These are phyloP conservation scores for Tenthredo mesomela DNA, from an alignment of 2,888 invertebrate genomes.

Conservation along the genomic window DNA sequence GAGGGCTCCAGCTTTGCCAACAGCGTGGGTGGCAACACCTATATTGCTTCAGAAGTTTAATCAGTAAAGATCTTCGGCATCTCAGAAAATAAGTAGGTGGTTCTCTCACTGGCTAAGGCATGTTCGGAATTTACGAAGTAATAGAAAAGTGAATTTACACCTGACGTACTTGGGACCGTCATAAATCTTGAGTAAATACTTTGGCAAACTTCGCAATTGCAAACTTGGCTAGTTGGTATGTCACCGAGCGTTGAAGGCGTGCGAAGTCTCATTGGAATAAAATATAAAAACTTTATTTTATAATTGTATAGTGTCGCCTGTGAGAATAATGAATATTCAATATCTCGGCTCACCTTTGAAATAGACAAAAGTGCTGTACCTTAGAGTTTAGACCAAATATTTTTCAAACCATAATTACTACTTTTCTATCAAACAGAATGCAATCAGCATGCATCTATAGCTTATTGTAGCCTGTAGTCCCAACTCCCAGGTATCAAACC, in stretches of 20 bases:
- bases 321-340: neutral
- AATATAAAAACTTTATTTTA: neutral
- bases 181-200: slow-evolving; percentile 29
- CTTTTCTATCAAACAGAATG: neutral
- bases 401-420: neutral
- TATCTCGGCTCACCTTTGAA: neutral
- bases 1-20: neutral
- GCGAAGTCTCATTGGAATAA: neutral
- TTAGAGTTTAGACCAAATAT: neutral
- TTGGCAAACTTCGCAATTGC: slow-evolving; percentile 4
- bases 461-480: neutral
- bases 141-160: slow-evolving; percentile 23
- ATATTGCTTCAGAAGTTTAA: neutral
- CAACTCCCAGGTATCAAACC: too few species aligned
- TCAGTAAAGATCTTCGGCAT: neutral
- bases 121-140: neutral
- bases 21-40: neutral
- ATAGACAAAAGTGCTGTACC: neutral
- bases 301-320: neutral
- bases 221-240: slow-evolving; percentile 12
- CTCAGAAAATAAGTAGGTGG: neutral
- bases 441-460: neutral
- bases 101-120: neutral
- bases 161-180: neutral
- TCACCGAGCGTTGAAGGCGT: neutral